These are phyloP conservation scores for Celastrina argiolus DNA, from an alignment of 2,888 invertebrate species.

Conservation along the genomic window DNA sequence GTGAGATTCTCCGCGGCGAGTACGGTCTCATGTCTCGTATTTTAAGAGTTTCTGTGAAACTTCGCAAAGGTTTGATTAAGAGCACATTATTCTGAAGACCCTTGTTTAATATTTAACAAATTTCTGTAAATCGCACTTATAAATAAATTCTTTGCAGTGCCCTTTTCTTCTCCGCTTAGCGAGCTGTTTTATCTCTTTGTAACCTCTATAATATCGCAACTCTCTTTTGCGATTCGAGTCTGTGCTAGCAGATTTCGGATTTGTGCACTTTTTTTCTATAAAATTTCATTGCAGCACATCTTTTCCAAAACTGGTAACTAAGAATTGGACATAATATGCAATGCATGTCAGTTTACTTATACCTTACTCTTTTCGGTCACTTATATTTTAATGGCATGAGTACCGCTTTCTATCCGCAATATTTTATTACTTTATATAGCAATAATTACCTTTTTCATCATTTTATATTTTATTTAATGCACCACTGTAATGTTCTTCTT, in stretches of 20 bases:
- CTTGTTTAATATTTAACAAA: slow-evolving; percentile 29
- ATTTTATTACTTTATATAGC: slow-evolving; percentile 25
- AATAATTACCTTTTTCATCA: slow-evolving; percentile 31
- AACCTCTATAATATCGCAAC: slow-evolving; percentile 38
- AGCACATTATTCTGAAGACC: slow-evolving; percentile 44
- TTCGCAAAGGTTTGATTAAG: slow-evolving; percentile 69
- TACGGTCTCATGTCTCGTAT: slow-evolving; percentile 59
- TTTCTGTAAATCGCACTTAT: slow-evolving; percentile 30
- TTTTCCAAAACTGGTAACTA: slow-evolving; percentile 29
- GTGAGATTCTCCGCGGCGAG: slow-evolving; percentile 66
- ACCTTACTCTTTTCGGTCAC: slow-evolving; percentile 13
- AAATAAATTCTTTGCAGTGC: slow-evolving; percentile 27
- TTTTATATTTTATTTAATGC: slow-evolving; percentile 36
- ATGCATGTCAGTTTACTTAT: slow-evolving; percentile 17
- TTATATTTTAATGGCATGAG: slow-evolving; percentile 15
- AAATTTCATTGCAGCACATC: slow-evolving; percentile 32
- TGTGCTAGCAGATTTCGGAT: slow-evolving; percentile 40
- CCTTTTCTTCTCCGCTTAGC: slow-evolving; percentile 42
- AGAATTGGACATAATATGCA: slow-evolving; percentile 21
- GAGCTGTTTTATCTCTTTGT: slow-evolving; percentile 37
- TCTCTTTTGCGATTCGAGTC: slow-evolving; percentile 39
- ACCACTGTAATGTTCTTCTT: slow-evolving; percentile 30
- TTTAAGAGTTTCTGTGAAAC: slow-evolving; percentile 58
- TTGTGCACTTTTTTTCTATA: slow-evolving; percentile 40
- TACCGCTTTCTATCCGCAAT: slow-evolving; percentile 16